Percentiles rank a stretch among this genome's conserved stretches.
phyloP scores from a whole-genome alignment of 2,113 vertebrate genomes.

The Rallus limicola region DNA sequence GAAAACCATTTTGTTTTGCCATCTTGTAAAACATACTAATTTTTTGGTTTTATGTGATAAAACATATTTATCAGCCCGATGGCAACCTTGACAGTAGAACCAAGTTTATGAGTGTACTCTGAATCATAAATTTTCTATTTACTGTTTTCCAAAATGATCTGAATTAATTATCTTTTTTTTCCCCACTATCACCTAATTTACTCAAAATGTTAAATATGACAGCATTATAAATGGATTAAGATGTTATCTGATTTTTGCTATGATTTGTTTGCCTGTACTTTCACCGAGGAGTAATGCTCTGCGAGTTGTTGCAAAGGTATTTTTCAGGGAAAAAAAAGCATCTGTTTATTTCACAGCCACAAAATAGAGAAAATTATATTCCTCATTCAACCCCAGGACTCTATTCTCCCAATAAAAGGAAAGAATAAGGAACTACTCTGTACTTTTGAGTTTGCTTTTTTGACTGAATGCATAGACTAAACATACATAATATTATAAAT shows the following conservation, averaged over 20 bases:
- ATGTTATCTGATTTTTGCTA: neutral
- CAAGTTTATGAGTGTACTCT: neutral
- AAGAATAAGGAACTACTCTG: neutral
- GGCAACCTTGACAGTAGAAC: neutral
- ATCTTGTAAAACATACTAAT: neutral
- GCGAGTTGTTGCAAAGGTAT: neutral
- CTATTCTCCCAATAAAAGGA: neutral
- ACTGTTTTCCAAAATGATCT: neutral
- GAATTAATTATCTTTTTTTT: neutral
- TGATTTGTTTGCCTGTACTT: neutral
- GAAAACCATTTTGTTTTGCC: neutral
- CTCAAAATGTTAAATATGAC: neutral
- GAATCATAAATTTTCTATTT: constrained; percentile 15
- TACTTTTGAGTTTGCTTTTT: neutral
- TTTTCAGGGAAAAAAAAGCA: neutral
- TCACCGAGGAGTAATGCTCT: neutral
- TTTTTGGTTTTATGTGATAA: neutral
- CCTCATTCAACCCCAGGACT: neutral
- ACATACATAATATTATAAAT: neutral
- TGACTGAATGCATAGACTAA: neutral
- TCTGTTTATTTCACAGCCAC: neutral
- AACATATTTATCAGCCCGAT: neutral
- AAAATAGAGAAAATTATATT: neutral
- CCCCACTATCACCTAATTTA: neutral
- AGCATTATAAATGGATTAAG: constrained; percentile 2